Evolutionary conservation across 2,888 invertebrate genomes (phyloP).

Genomic region (Lissocephala sabroskyi): DNA sequence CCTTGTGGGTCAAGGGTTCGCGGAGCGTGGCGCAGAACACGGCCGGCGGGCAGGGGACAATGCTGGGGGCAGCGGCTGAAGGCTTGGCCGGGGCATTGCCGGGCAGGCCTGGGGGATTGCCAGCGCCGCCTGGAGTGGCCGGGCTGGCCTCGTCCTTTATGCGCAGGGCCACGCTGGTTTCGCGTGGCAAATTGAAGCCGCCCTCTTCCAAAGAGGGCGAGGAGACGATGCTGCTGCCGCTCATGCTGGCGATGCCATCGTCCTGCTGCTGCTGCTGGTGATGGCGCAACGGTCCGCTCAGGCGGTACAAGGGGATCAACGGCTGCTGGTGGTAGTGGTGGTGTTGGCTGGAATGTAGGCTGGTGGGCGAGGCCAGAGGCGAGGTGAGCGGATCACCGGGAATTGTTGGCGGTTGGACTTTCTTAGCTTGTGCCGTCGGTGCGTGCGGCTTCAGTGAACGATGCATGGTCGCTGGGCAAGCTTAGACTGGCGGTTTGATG

Average conservation of each 20-base stretch:
- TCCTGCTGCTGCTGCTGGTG: slow-evolving; percentile 53
- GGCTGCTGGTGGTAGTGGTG: slow-evolving; percentile 63
- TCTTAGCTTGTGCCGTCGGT: slow-evolving; percentile 91
- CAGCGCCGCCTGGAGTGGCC: no score
- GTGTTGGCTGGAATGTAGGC: slow-evolving; percentile 26
- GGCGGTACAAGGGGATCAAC: slow-evolving; percentile 60
- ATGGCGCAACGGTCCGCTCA: slow-evolving; percentile 63
- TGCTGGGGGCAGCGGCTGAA: slow-evolving; percentile 38
- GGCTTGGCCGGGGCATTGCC: no score
- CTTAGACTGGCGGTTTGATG: slow-evolving; percentile 45
- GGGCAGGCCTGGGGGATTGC: slow-evolving; percentile 73
- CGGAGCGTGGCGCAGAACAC: slow-evolving; percentile 76
- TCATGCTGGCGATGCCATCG: slow-evolving; percentile 67
- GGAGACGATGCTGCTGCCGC: slow-evolving; percentile 70
- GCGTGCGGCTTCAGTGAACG: slow-evolving; percentile 86
- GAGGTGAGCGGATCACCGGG: slow-evolving; percentile 76
- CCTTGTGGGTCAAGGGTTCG: slow-evolving; percentile 82
- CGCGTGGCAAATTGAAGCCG: slow-evolving; percentile 71
- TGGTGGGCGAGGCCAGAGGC: slow-evolving; percentile 20
- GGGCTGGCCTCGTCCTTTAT: slow-evolving; percentile 64
- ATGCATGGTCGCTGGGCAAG: slow-evolving; percentile 81
- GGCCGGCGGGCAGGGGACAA: slow-evolving; percentile 77
- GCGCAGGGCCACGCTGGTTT: slow-evolving; percentile 71
- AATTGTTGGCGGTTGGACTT: slow-evolving; percentile 91
- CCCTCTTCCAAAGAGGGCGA: slow-evolving; percentile 73